These are phyloP conservation scores for Chaenodraco wilsoni DNA, from an alignment of 2,797 vertebrate genomes.

Conservation along the genomic window DNA sequence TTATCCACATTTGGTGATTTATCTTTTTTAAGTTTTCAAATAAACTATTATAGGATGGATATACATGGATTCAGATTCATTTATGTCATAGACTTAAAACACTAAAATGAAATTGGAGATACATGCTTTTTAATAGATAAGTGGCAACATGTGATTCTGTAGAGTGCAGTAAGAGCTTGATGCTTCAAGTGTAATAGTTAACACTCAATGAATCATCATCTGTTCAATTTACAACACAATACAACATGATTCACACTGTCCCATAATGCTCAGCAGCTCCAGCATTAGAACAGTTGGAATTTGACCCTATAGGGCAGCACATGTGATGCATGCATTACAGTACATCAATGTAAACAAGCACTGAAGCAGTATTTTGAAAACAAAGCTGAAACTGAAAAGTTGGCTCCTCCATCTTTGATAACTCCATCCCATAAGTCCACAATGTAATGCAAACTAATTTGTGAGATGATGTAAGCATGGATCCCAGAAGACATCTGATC, in stretches of 20 bases:
- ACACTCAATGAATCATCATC: not conserved
- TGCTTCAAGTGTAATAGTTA: not conserved
- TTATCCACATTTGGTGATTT: not conserved
- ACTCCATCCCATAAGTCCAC: not conserved
- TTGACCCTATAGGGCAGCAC: not conserved
- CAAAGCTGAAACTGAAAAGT: not conserved
- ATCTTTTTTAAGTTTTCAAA: not conserved
- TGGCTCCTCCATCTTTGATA: not conserved
- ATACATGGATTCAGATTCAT: not conserved
- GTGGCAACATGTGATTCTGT: not conserved
- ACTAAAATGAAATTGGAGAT: not conserved
- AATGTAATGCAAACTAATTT: not conserved
- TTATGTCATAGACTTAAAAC: not conserved
- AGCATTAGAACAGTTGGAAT: not conserved
- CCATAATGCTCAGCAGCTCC: slow-evolving; percentile 14
- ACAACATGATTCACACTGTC: not conserved
- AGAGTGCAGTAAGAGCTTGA: not conserved
- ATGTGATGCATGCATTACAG: not conserved
- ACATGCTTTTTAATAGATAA: not conserved
- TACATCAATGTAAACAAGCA: not conserved
- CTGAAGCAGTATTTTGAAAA: not conserved
- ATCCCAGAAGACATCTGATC: not conserved
- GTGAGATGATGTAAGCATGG: not conserved
- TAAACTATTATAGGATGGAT: not conserved
- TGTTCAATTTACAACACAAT: slow-evolving; percentile 8